These are phyloP conservation scores for Orthonyx spaldingii DNA, from an alignment of 2,113 vertebrate species.

Conservation along the genomic window DNA sequence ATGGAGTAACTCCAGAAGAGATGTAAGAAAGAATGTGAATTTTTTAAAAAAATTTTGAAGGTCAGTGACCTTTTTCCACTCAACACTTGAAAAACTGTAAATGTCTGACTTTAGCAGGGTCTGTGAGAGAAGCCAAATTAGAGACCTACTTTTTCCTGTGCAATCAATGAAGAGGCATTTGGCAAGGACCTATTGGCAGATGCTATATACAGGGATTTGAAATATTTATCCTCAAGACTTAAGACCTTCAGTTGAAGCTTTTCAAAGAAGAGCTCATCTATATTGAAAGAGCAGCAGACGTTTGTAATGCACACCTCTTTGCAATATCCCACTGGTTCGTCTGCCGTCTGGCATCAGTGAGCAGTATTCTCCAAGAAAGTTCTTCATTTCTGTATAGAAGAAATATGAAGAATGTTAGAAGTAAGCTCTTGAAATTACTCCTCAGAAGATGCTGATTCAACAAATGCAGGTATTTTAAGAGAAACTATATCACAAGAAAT, in stretches of 20 bases:
- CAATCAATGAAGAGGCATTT: background rate
- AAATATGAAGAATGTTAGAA: background rate
- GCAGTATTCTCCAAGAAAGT: background rate
- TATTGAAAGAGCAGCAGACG: background rate
- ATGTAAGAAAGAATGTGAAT: background rate
- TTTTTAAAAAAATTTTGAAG: background rate
- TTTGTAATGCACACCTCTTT: background rate
- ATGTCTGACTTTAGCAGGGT: background rate
- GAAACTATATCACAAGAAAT: background rate
- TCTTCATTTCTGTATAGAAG: background rate
- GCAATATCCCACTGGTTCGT: background rate
- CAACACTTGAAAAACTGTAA: background rate
- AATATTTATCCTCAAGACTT: background rate
- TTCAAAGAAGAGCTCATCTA: background rate
- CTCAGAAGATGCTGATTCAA: background rate
- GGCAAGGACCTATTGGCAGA: background rate
- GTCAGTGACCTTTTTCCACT: background rate
- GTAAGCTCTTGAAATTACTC: background rate
- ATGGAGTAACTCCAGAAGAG: background rate
- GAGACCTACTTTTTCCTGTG: background rate
- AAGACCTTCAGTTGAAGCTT: background rate
- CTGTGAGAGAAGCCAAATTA: background rate
- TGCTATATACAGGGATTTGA: background rate
- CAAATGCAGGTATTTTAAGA: background rate
- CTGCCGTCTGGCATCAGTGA: accelerated